phyloP scores from a whole-genome alignment of 2,888 invertebrate species.

The Eledone cirrhosa region DNA sequence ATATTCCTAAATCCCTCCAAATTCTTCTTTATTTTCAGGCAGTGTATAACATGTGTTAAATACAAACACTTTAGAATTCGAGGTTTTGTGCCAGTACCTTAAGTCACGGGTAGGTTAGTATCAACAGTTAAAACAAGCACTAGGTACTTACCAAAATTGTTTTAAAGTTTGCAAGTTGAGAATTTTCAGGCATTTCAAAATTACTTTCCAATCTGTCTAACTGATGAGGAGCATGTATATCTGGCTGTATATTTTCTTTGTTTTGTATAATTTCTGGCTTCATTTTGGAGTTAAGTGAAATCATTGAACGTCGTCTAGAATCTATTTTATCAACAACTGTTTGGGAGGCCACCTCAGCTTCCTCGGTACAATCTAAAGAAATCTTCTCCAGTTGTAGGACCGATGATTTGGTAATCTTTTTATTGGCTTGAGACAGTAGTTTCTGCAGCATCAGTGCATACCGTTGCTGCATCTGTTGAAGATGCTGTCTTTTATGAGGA shows the following conservation, averaged over 20 bases:
- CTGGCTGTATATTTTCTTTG: slow-evolving; percentile 11
- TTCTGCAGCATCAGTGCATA: slow-evolving; percentile 48
- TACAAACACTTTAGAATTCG: too few species aligned
- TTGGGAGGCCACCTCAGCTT: slow-evolving; percentile 31
- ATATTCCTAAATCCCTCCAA: too few species aligned
- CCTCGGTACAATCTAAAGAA: slow-evolving; percentile 36
- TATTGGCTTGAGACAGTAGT: slow-evolving; percentile 38
- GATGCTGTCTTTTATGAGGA: slow-evolving; percentile 45
- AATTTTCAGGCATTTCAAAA: slow-evolving; percentile 41
- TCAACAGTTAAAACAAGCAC: too few species aligned
- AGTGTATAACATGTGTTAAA: too few species aligned
- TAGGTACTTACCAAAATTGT: slow-evolving; percentile 41
- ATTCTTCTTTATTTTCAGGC: too few species aligned
- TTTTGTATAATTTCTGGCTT: slow-evolving; percentile 44
- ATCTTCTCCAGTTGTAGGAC: slow-evolving; percentile 43
- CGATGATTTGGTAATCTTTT: slow-evolving; percentile 17
- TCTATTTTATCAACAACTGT: slow-evolving; percentile 32
- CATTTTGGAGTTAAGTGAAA: slow-evolving; percentile 49
- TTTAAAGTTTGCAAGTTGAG: slow-evolving; percentile 40
- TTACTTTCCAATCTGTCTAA: slow-evolving; percentile 20
- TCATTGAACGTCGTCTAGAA: slow-evolving; percentile 43
- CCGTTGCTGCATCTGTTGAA: slow-evolving; percentile 47
- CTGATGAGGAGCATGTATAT: not conserved
- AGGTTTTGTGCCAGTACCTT: too few species aligned
- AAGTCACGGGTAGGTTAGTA: too few species aligned